phyloP scores from a whole-genome alignment of 2,113 vertebrate species.

The Lamprotornis superbus region DNA sequence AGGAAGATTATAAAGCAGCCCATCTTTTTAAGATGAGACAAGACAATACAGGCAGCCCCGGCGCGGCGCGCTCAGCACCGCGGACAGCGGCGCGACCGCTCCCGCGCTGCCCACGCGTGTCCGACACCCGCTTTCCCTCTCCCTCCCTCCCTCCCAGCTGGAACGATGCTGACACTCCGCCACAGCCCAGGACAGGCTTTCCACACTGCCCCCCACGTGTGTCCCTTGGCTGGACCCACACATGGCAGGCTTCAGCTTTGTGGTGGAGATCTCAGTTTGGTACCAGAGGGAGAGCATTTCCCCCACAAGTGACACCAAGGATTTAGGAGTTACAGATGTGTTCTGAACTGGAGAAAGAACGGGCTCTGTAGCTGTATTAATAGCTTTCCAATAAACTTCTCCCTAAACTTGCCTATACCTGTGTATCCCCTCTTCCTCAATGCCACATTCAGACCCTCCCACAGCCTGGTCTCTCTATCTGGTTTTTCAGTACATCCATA shows the following conservation, averaged over 20 bases:
- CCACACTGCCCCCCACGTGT: accelerated
- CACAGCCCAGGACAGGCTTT: too few species aligned
- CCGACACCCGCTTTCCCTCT: background rate
- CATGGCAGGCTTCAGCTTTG: accelerated
- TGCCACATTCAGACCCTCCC: background rate
- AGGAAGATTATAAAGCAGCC: background rate
- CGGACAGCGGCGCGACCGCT: background rate
- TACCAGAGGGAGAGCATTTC: accelerated
- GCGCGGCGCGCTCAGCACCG: background rate
- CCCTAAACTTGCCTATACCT: background rate
- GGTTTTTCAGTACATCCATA: background rate
- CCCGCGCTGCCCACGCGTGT: background rate
- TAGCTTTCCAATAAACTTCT: background rate
- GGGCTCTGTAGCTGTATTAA: background rate
- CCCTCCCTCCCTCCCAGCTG: too few species aligned
- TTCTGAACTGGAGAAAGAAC: background rate
- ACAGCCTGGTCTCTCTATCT: background rate
- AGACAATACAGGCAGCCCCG: accelerated
- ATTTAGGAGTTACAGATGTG: background rate
- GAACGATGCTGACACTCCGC: accelerated
- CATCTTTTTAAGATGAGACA: background rate
- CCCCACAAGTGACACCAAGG: background rate
- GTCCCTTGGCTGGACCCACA: background rate
- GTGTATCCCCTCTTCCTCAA: background rate
- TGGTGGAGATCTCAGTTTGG: background rate